Evolutionary conservation across 2,888 invertebrate species (phyloP).

Genomic region (Octonoba sinensis): DNA sequence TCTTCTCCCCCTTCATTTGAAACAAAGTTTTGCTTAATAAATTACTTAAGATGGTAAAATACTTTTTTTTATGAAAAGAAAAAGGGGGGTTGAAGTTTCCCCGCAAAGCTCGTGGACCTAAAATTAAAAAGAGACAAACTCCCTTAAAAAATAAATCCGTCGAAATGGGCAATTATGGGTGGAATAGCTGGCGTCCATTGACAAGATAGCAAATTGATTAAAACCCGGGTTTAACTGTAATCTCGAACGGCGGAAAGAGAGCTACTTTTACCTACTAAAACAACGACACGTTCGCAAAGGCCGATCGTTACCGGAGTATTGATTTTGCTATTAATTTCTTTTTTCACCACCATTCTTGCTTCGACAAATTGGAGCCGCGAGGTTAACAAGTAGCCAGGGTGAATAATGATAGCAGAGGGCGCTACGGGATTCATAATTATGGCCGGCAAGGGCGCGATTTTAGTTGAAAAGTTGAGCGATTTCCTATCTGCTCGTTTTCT

Average conservation of each 20-base stretch:
- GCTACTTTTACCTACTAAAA: constrained; percentile 41
- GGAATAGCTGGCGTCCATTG: constrained; percentile 36
- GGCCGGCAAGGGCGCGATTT: constrained; percentile 56
- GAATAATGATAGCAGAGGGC: constrained; percentile 57
- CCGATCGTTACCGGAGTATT: constrained; percentile 55
- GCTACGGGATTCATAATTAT: constrained; percentile 63
- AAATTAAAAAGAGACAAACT: too few relatives aligned
- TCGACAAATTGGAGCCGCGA: constrained; percentile 64
- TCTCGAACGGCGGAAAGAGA: constrained; percentile 10
- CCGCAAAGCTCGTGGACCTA: too few relatives aligned
- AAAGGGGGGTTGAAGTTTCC: constrained; percentile 16
- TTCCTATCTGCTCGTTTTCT: constrained; percentile 50
- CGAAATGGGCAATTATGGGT: constrained; percentile 58
- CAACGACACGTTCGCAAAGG: constrained; percentile 43
- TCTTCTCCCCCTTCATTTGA: constrained; percentile 15
- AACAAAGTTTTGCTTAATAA: constrained; percentile 23
- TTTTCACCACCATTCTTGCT: constrained; percentile 40
- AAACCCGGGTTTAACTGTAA: constrained; percentile 27
- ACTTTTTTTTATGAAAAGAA: constrained; percentile 10
- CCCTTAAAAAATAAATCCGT: constrained; percentile 5
- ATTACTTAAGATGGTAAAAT: constrained; percentile 17
- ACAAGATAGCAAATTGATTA: constrained; percentile 62
- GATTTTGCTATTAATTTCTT: constrained; percentile 64
- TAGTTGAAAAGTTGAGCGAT: constrained; percentile 64
- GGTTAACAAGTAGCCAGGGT: constrained; percentile 62